Conservation (phyloP, 2,797 vertebrate species). For the Gymnothorax reevesii region DNA sequence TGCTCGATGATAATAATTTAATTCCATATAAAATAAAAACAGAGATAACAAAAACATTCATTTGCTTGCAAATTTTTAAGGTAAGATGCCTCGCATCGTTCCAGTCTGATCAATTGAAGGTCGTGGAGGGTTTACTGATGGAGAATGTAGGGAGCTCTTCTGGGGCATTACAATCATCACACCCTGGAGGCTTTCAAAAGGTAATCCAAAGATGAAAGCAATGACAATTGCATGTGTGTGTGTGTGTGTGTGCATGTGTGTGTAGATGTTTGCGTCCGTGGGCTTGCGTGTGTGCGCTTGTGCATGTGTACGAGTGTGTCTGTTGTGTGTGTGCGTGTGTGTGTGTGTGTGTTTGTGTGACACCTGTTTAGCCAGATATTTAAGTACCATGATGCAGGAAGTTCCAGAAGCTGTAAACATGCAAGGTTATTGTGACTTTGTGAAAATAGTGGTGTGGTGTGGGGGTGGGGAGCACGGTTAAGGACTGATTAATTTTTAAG, state of each 20-base stretch:
- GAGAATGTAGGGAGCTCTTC: slow-evolving; percentile 23
- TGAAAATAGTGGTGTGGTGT: slow-evolving; percentile 34
- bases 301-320: too few relatives aligned
- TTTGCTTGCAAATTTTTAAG: not conserved
- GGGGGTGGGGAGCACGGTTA: slow-evolving; percentile 27
- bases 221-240: not conserved
- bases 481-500: slow-evolving; percentile 59
- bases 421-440: slow-evolving; percentile 26
- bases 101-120: slow-evolving; percentile 52
- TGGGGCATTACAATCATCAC: not conserved
- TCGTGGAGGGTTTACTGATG: slow-evolving; percentile 59
- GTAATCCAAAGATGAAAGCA: not conserved
- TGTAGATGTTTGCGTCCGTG: too few relatives aligned
- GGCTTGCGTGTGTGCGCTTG: too few relatives aligned
- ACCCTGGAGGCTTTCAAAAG: not conserved
- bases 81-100: not conserved
- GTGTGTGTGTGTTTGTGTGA: too few relatives aligned
- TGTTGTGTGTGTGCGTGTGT: too few relatives aligned
- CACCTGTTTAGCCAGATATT: not conserved
- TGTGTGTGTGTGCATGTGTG: too few relatives aligned
- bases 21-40: not conserved
- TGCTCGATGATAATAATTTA: not conserved
- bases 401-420: slow-evolving; percentile 21
- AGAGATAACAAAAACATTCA: not conserved
- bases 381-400: not conserved